Evolutionary conservation across 2,888 invertebrate species (phyloP).

Genomic region (Lasioglossum malachurum): DNA sequence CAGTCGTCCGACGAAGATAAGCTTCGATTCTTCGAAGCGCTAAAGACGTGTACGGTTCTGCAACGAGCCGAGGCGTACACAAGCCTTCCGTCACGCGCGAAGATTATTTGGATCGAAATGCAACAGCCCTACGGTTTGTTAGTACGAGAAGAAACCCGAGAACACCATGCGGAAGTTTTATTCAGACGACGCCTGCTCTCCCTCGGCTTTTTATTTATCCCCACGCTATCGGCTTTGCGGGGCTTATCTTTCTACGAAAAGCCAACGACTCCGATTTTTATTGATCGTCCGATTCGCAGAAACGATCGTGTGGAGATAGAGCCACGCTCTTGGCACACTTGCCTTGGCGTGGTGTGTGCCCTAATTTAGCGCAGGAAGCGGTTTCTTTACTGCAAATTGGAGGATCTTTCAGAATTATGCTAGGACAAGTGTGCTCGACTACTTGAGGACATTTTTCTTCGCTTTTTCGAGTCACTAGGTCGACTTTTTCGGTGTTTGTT

Average conservation of each 20-base stretch:
- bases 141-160: not conserved
- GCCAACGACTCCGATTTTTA: not conserved
- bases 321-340: not conserved
- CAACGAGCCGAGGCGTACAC: not conserved
- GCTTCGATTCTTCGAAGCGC: conserved; percentile 31
- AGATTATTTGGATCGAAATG: conserved; percentile 27
- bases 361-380: not conserved
- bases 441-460: not conserved
- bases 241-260: not conserved
- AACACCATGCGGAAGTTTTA: not conserved
- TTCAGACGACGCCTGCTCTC: not conserved
- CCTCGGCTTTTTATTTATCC: not conserved
- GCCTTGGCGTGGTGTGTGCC: not conserved
- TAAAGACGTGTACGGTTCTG: conserved; percentile 15
- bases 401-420: not conserved
- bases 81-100: conserved; percentile 25
- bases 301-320: not conserved
- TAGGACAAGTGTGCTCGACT: not conserved
- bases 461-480: not conserved
- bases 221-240: not conserved
- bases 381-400: not conserved
- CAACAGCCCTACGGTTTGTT: conserved; percentile 1
- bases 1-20: conserved; percentile 13
- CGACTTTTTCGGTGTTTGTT: not conserved
- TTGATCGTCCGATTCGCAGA: not conserved